Evolutionary conservation across 2,113 vertebrate genomes (phyloP).

Genomic region (Pollachius pollachius): DNA sequence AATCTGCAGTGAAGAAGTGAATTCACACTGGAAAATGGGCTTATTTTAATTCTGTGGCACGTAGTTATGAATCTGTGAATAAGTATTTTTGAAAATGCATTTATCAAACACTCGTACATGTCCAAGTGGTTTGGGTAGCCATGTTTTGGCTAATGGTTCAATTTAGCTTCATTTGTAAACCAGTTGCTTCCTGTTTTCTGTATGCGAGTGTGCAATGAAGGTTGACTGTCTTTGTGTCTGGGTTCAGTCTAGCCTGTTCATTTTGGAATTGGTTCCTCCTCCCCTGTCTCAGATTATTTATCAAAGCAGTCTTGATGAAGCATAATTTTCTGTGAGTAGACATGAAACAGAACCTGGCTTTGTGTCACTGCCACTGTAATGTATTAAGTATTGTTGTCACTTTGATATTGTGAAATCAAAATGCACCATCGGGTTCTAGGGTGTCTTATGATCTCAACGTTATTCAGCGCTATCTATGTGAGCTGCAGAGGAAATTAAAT

Average conservation of each 20-base stretch:
- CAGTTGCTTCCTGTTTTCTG: conserved; percentile 7
- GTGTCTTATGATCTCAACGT: too few species aligned
- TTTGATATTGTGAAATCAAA: too few species aligned
- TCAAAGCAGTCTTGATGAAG: too few species aligned
- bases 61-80: background rate
- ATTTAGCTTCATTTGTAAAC: conserved; percentile 28
- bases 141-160: conserved; percentile 1
- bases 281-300: too few species aligned
- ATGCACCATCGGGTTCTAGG: too few species aligned
- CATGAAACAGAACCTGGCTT: too few species aligned
- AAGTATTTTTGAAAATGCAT: background rate
- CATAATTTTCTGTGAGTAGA: too few species aligned
- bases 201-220: background rate
- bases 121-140: conserved; percentile 2
- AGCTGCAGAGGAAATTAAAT: too few species aligned
- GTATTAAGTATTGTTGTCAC: too few species aligned
- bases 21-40: background rate
- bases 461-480: too few species aligned
- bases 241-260: background rate
- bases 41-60: background rate
- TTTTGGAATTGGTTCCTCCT: conserved; percentile 4
- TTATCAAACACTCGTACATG: background rate
- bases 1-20: background rate
- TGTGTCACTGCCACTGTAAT: too few species aligned
- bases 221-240: background rate